phyloP scores from a whole-genome alignment of 2,113 vertebrate genomes.

The Isurus oxyrinchus region DNA sequence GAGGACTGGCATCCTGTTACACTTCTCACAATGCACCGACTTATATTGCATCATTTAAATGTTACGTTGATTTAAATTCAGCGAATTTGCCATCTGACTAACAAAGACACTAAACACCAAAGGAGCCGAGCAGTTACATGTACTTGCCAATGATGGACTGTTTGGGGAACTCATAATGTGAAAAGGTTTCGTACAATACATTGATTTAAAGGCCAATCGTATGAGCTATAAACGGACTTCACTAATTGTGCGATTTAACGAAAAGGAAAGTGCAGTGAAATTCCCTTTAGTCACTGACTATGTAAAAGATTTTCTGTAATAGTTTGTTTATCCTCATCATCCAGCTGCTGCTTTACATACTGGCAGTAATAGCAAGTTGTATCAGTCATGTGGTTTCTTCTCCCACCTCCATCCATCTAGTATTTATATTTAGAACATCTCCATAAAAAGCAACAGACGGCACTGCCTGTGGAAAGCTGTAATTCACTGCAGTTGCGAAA shows the following conservation, averaged over 20 bases:
- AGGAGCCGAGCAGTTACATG: background rate
- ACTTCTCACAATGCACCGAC: background rate
- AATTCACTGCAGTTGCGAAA: constrained; percentile 4
- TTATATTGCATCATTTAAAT: background rate
- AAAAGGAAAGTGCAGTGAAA: background rate
- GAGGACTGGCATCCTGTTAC: too few relatives aligned
- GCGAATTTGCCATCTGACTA: background rate
- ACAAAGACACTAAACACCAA: background rate
- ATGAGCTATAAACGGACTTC: background rate
- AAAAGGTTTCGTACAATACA: background rate
- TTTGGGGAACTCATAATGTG: background rate
- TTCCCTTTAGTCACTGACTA: background rate
- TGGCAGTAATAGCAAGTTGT: constrained; percentile 59
- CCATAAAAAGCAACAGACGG: constrained; percentile 96
- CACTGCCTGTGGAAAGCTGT: constrained; percentile 43
- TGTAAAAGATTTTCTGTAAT: background rate
- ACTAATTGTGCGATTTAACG: background rate
- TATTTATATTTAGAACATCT: constrained; percentile 90
- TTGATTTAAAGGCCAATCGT: background rate
- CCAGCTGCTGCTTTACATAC: constrained; percentile 39
- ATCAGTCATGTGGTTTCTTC: constrained; percentile 60
- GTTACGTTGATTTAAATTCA: too few relatives aligned
- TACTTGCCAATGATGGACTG: background rate
- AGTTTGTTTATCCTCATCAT: background rate
- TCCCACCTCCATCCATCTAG: constrained; percentile 60